phyloP scores from a whole-genome alignment of 2,113 vertebrate species.

The Callopanchax toddi region DNA sequence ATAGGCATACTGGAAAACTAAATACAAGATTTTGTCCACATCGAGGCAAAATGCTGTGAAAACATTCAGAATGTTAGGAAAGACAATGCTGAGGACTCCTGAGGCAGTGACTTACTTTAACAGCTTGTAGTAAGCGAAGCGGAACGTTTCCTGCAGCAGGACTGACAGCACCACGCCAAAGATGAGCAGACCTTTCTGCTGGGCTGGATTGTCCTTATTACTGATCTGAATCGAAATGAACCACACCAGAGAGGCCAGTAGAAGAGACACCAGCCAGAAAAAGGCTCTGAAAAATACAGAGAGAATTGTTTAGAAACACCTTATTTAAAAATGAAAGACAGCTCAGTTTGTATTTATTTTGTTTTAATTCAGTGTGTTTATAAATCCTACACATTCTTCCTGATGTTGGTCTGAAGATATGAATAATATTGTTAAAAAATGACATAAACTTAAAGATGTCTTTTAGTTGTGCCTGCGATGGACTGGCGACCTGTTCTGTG shows the following conservation, averaged over 20 bases:
- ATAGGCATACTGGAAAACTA: too few species aligned
- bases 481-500: too few species aligned
- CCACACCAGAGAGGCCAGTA: slow-evolving; percentile 82
- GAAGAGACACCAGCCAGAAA: slow-evolving; percentile 81
- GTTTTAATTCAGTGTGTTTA: too few species aligned
- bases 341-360: not conserved
- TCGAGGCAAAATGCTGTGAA: not conserved
- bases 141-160: slow-evolving; percentile 80
- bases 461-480: too few species aligned
- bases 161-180: slow-evolving; percentile 82
- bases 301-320: not conserved
- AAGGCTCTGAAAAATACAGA: slow-evolving; percentile 71
- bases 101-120: slow-evolving; percentile 78
- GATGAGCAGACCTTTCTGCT: slow-evolving; percentile 81
- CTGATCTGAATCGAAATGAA: slow-evolving; percentile 79
- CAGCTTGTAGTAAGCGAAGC: slow-evolving; percentile 80
- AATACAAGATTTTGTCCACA: too few species aligned
- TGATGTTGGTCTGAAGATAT: too few species aligned
- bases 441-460: too few species aligned
- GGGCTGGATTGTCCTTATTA: slow-evolving; percentile 65
- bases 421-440: too few species aligned
- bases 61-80: not conserved
- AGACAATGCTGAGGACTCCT: not conserved
- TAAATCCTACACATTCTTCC: too few species aligned
- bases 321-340: not conserved